Evolutionary conservation across 2,113 vertebrate genomes (phyloP).

Genomic region (Salvelinus fontinalis): DNA sequence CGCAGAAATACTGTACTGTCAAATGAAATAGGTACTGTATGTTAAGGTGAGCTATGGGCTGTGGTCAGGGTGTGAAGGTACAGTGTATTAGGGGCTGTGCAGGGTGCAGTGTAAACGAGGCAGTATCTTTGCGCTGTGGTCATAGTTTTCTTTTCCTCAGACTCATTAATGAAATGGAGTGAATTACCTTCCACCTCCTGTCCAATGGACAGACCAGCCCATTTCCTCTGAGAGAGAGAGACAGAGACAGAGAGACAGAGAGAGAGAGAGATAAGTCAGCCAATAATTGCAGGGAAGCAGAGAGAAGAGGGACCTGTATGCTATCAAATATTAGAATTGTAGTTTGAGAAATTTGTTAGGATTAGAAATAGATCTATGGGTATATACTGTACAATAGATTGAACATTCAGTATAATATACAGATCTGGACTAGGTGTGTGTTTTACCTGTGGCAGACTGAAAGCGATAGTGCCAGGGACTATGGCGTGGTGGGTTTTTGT

Average conservation of each 20-base stretch:
- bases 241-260: background rate
- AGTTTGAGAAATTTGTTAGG: too few relatives aligned
- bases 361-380: too few relatives aligned
- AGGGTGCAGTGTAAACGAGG: background rate
- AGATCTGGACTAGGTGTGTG: background rate
- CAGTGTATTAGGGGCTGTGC: too few relatives aligned
- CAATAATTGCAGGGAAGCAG: background rate
- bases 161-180: background rate
- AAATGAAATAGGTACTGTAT: background rate
- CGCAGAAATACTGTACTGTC: background rate
- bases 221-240: constrained; percentile 83
- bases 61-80: too few relatives aligned
- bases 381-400: background rate
- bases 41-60: background rate
- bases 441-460: constrained; percentile 95
- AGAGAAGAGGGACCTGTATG: background rate
- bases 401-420: background rate
- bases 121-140: too few relatives aligned
- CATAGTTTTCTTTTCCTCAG: background rate
- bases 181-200: constrained; percentile 90
- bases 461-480: constrained; percentile 87
- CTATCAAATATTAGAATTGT: too few relatives aligned
- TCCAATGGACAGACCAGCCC: constrained; percentile 96
- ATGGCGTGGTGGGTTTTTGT: constrained; percentile 88
- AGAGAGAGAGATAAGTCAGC: background rate